Percentiles rank a stretch among this genome's conserved stretches.
phyloP scores from a whole-genome alignment of 2,113 vertebrate species.

The Myanophis thanlyinensis region DNA sequence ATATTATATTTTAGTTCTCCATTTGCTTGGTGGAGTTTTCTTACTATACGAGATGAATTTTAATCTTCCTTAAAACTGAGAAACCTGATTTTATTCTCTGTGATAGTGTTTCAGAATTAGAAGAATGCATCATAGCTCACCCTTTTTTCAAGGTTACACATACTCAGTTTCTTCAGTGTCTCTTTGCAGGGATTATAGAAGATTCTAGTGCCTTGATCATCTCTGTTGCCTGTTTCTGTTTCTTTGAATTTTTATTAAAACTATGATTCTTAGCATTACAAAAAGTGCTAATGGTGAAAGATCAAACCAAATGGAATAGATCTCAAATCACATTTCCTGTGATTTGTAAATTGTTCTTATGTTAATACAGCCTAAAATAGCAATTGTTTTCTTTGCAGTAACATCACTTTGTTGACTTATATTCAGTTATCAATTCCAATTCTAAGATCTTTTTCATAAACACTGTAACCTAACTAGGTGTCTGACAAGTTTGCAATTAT shows the following conservation, averaged over 20 bases:
- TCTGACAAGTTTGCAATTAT: background rate
- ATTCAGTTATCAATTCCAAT: background rate
- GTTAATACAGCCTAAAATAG: background rate
- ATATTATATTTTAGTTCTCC: background rate
- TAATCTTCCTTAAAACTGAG: background rate
- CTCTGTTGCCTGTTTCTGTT: background rate
- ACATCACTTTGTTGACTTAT: background rate
- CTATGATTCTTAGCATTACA: background rate
- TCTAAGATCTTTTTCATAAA: background rate
- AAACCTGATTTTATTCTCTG: background rate
- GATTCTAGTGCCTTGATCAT: background rate
- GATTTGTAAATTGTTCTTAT: background rate
- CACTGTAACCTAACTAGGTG: background rate
- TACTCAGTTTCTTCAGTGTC: background rate
- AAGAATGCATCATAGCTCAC: background rate
- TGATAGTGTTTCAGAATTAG: background rate
- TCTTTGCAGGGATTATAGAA: background rate
- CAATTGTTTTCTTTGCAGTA: background rate
- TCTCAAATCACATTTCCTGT: background rate
- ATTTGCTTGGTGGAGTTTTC: background rate
- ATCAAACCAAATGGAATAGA: background rate
- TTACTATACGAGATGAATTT: background rate
- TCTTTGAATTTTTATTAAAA: background rate
- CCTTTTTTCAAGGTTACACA: background rate
- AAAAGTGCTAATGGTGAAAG: background rate